A percentile compares a stretch with the other conserved stretches of the same genome.
These are phyloP conservation scores for Cyprinella venusta DNA, from an alignment of 2,797 vertebrate species.

Conservation along the genomic window DNA sequence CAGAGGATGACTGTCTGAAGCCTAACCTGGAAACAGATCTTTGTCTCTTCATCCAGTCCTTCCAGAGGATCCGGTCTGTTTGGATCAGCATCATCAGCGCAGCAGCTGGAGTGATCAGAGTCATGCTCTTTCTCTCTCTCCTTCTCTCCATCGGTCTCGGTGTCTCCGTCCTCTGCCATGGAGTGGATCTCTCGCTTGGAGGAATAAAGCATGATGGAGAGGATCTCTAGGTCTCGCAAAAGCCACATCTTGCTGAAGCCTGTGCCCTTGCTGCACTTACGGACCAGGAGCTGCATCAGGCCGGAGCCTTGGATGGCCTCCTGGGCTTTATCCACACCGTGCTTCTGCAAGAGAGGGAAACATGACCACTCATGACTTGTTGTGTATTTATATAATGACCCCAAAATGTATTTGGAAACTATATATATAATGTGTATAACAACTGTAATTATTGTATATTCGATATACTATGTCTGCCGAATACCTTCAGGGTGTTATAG, in stretches of 20 bases:
- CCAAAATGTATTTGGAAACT: background rate
- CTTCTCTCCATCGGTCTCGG: constrained; percentile 77
- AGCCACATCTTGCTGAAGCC: constrained; percentile 99
- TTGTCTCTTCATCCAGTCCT: constrained; percentile 94
- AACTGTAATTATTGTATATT: too few relatives aligned
- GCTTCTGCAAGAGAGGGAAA: constrained; percentile 77
- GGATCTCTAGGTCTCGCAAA: constrained; percentile 93
- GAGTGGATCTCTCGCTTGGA: constrained; percentile 92
- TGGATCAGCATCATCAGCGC: constrained; percentile 79
- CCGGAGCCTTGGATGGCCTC: constrained; percentile 87
- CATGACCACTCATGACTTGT: background rate
- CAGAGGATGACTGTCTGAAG: background rate
- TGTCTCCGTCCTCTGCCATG: constrained; percentile 82
- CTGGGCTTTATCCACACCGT: constrained; percentile 86
- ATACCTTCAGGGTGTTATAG: constrained; percentile 93
- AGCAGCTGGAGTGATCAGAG: constrained; percentile 79
- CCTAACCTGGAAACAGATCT: constrained; percentile 93
- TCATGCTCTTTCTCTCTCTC: constrained; percentile 85
- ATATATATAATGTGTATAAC: too few relatives aligned
- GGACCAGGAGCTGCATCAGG: constrained; percentile 91
- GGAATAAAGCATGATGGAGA: constrained; percentile 97
- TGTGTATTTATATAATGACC: background rate
- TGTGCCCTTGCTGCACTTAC: constrained; percentile 96
- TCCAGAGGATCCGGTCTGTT: constrained; percentile 90
- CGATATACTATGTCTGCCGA: background rate